Evolutionary conservation across 1,140 invertebrate genomes (phyloP).

Genomic region (Gryon sp.): DNA sequence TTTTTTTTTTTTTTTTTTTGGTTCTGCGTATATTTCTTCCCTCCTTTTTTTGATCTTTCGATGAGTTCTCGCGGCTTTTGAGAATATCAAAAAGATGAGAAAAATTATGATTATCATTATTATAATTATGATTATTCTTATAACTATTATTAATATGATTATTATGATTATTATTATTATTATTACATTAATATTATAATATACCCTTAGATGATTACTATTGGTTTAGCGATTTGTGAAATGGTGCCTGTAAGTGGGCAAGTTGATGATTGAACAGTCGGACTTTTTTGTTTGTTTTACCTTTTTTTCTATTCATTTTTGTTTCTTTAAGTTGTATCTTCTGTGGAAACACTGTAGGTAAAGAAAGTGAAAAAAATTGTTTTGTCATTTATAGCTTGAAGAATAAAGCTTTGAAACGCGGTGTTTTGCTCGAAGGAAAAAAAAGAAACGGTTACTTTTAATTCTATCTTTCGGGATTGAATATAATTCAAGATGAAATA

Average conservation of each 20-base stretch:
- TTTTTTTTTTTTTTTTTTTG: no score
- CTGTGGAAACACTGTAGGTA: slow-evolving; percentile 17
- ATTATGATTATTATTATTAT: slow-evolving; percentile 35
- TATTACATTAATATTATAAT: slow-evolving; percentile 34
- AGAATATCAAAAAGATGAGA: slow-evolving; percentile 40
- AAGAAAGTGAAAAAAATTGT: slow-evolving; percentile 11
- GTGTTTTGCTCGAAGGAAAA: slow-evolving; percentile 10
- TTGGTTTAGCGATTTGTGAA: slow-evolving; percentile 56
- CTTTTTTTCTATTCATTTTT: slow-evolving; percentile 7
- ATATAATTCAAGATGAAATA: background rate
- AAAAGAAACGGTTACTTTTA: background rate
- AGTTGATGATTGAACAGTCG: slow-evolving; percentile 16
- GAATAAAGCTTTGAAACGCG: slow-evolving; percentile 14
- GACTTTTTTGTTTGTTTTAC: slow-evolving; percentile 16
- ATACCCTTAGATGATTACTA: slow-evolving; percentile 52
- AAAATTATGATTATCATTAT: slow-evolving; percentile 30
- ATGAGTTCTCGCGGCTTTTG: slow-evolving; percentile 61
- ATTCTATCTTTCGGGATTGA: background rate
- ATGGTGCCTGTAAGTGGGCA: slow-evolving; percentile 33
- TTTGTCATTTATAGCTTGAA: background rate
- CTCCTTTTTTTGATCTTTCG: no score
- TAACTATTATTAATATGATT: slow-evolving; percentile 20
- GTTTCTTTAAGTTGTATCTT: slow-evolving; percentile 7
- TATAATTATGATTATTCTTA: slow-evolving; percentile 33
- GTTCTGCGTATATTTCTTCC: no score